A percentile compares a stretch with the other conserved stretches of the same genome.
Evolutionary conservation across 1,140 invertebrate genomes (phyloP).

Genomic region (Ooceraea biroi): DNA sequence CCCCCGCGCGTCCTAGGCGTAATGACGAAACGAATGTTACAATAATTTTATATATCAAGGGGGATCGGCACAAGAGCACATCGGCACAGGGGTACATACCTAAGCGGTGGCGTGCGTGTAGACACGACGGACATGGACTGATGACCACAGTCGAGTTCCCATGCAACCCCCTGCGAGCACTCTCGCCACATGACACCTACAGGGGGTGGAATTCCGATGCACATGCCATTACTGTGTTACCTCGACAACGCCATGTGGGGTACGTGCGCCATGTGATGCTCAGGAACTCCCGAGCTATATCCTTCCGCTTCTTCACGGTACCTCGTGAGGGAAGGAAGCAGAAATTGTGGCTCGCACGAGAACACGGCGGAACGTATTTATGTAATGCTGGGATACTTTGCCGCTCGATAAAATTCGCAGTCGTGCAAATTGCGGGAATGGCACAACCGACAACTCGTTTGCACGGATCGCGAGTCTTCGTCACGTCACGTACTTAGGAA

Average conservation of each 20-base stretch:
- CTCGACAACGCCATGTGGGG: slow-evolving; percentile 67
- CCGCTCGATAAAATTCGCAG: slow-evolving; percentile 3
- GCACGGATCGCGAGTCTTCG: not conserved
- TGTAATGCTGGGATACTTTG: no score
- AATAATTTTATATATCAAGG: slow-evolving; percentile 72
- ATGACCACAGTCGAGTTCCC: slow-evolving; percentile 80
- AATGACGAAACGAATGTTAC: slow-evolving; percentile 76
- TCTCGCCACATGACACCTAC: slow-evolving; percentile 79
- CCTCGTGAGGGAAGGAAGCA: no score
- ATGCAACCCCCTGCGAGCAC: slow-evolving; percentile 83
- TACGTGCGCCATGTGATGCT: slow-evolving; percentile 68
- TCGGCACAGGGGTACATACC: slow-evolving; percentile 24
- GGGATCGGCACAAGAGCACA: not conserved
- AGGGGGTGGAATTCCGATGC: slow-evolving; percentile 79
- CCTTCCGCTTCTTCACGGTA: slow-evolving; percentile 27
- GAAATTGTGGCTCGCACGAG: slow-evolving; percentile 20
- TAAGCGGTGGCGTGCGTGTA: slow-evolving; percentile 38
- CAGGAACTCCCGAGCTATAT: slow-evolving; percentile 13
- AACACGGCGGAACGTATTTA: not conserved
- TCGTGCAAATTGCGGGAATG: not conserved
- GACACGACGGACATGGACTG: slow-evolving; percentile 79
- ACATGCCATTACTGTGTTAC: slow-evolving; percentile 73
- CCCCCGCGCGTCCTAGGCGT: slow-evolving; percentile 11
- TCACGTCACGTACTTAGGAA: slow-evolving; percentile 38
- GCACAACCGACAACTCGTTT: no score